A percentile compares a stretch with the other conserved stretches of the same genome.
These are phyloP conservation scores for Galeopterus variegatus DNA, from an alignment of 2,113 vertebrate species.

Conservation along the genomic window DNA sequence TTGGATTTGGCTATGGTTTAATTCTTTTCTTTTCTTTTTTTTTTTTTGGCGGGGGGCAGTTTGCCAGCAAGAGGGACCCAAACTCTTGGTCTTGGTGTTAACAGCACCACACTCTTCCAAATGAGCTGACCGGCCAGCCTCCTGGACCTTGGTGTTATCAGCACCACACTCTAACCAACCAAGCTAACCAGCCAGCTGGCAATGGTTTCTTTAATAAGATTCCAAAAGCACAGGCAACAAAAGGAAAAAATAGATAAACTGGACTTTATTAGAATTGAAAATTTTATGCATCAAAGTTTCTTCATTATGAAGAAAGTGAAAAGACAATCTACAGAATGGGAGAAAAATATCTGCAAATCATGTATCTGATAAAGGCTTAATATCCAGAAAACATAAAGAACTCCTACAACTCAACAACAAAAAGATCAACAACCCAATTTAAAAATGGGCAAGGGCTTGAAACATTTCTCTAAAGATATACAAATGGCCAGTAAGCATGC, in stretches of 20 bases:
- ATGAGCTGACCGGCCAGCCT: no score
- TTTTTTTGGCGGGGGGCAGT: no score
- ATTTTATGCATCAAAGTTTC: background rate
- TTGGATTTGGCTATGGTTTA: background rate
- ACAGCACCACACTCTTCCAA: no score
- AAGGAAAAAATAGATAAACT: background rate
- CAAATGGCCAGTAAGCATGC: background rate
- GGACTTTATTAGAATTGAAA: background rate
- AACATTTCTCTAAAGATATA: background rate
- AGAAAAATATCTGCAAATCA: background rate
- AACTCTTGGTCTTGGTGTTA: no score
- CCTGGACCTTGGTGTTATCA: no score
- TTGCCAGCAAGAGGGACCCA: no score
- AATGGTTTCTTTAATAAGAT: background rate
- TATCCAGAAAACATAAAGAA: background rate
- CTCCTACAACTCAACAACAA: background rate
- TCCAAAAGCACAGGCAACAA: background rate
- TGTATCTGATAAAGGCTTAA: background rate
- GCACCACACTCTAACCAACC: no score
- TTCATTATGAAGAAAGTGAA: background rate
- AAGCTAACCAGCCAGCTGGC: background rate
- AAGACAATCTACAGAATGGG: background rate
- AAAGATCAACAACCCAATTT: background rate
- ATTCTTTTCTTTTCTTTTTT: no score
- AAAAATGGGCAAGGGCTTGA: background rate